Evolutionary conservation across 2,113 vertebrate species (phyloP), one percentile per base, ranked within the genome.

Genomic region (Myrmecobius fasciatus): DNA sequence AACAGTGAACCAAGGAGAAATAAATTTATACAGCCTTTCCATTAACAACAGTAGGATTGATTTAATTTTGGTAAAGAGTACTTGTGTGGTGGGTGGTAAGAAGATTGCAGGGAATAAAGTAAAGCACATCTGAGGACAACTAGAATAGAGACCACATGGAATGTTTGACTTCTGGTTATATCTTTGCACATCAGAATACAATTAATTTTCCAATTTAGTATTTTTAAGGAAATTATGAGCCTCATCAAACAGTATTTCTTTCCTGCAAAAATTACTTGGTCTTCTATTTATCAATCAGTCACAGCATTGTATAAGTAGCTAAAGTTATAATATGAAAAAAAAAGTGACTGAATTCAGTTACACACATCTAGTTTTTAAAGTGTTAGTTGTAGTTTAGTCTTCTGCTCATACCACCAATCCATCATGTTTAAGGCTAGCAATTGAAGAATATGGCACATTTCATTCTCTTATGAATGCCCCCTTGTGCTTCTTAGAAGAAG

Each of bases 401-500:
- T 92, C 90, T 90, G 89, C 94, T 94, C 25, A n/a, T 56, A 48
- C 96, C 8, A 92, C 11, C 67, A 46, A 60, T 95, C 91, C 24
- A 93, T 96, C 94, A 94, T 92, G 91, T 95, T 96, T 93, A 93
- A 91, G 94, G 93, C 54, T 92, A 91, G 52, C 94, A 92, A 56
- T 95, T 96, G 56, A 95, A 53, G 54, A 89, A 54, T 90, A 89
- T 54, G 91, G 90, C 25, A 95, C 49, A 94, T 91, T 96, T 93
- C 53, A 96, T 24, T 92, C 92, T 92, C 46, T 96, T 96, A 93
- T 95, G 93, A 96, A 93, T 94, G 90, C 2, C 51, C 95, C 94
- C 75, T 89, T 51, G 92, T 96, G 93, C 48, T 67, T 97, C 67
- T 95, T 97, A 88, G 6, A 92, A 92, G 95, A 94, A 96, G 93